Conservation (phyloP, 35 echinoderm and acorn worm species). For the Patiria miniata region DNA sequence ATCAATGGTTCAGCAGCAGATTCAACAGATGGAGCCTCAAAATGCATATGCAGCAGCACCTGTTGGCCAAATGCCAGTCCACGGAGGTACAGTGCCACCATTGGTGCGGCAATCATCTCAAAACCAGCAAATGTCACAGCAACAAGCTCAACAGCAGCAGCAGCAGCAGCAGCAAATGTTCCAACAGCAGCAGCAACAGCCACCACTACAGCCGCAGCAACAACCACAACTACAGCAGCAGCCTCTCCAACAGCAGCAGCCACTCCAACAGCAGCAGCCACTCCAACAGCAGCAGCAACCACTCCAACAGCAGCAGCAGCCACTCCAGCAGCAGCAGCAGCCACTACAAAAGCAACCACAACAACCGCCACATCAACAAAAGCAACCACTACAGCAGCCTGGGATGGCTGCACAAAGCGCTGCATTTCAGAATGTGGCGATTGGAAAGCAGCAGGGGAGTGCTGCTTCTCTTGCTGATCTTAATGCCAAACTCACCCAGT, state of each 20-base stretch:
- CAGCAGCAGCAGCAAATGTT: not conserved
- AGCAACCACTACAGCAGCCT: conserved; percentile 22
- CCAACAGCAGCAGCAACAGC: conserved; percentile 6
- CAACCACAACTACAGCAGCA: conserved; percentile 24
- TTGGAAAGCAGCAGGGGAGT: not conserved
- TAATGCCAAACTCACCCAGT: conserved; percentile 31
- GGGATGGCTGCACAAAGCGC: not conserved
- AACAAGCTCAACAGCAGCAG: conserved; percentile 31
- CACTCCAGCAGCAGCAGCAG: not conserved
- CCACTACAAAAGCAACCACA: conserved; percentile 20
- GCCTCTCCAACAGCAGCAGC: not conserved
- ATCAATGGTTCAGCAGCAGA: not conserved
- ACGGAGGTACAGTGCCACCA: conserved; percentile 13
- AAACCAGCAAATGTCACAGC: not conserved
- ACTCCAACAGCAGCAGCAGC: conserved; percentile 39
- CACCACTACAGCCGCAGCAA: not conserved
- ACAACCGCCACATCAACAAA: conserved; percentile 2
- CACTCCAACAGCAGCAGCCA: conserved; percentile 17
- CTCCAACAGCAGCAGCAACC: conserved; percentile 1
- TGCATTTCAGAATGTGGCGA: not conserved
- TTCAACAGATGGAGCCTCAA: not conserved
- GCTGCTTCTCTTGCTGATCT: conserved; percentile 43
- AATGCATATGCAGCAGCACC: not conserved
- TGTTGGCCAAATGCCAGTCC: not conserved
- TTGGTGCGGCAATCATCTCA: conserved; percentile 12